Evolutionary conservation across 2,888 invertebrate genomes (phyloP).

Genomic region (Drosophila helvetica): DNA sequence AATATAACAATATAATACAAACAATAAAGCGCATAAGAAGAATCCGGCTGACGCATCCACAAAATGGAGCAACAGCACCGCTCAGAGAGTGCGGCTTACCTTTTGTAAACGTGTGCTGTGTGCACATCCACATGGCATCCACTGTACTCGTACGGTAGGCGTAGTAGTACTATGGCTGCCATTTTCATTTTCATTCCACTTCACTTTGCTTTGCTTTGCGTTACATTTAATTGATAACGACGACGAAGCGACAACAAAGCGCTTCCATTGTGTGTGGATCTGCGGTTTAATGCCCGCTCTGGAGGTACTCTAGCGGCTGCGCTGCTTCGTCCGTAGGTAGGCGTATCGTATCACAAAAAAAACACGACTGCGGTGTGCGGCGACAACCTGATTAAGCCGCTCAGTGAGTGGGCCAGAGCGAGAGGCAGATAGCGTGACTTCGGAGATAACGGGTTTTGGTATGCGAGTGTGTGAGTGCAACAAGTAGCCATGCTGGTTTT

Average conservation of each 20-base stretch:
- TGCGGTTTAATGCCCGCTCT: conserved; percentile 68
- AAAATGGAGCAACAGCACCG: conserved; percentile 5
- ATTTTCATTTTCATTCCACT: conserved; percentile 57
- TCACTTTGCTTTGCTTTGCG: conserved; percentile 35
- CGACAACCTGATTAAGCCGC: conserved; percentile 41
- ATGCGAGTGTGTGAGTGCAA: conserved; percentile 55
- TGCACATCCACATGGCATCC: conserved; percentile 2
- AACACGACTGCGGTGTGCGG: conserved; percentile 28
- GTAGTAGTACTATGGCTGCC: conserved; percentile 49
- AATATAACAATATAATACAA: conserved; percentile 37
- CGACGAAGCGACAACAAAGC: conserved; percentile 62
- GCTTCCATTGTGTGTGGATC: conserved; percentile 40
- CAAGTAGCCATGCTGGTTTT: conserved; percentile 61
- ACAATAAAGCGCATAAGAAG: conserved; percentile 64
- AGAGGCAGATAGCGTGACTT: conserved; percentile 42
- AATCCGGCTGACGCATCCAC: conserved; percentile 66
- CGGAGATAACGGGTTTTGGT: conserved; percentile 65
- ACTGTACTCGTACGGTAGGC: background rate
- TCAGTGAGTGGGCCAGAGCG: conserved; percentile 44
- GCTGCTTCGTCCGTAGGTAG: conserved; percentile 45
- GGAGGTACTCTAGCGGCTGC: conserved; percentile 47
- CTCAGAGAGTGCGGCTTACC: conserved; percentile 47
- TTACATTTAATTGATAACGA: conserved; percentile 74
- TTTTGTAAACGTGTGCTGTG: conserved; percentile 53
- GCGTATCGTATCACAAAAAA: conserved; percentile 47